phyloP scores from a whole-genome alignment of 1,140 invertebrate genomes.

The Adelges cooleyi region DNA sequence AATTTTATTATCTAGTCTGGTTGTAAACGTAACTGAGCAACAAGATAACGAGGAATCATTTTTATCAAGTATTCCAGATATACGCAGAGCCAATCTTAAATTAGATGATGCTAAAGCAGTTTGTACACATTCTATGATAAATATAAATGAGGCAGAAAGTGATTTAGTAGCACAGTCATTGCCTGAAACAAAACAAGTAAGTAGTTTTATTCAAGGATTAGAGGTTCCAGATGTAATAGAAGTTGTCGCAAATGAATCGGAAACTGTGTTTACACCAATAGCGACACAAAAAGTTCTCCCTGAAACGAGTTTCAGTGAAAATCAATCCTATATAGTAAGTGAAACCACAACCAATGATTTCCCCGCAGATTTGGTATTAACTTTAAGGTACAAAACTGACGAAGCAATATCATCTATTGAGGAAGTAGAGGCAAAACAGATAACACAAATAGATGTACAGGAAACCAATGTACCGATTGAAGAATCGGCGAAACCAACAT shows the following conservation, averaged over 20 bases:
- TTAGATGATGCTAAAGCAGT: conserved; percentile 46
- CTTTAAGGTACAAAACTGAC: conserved; percentile 45
- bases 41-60: conserved; percentile 49
- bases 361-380: conserved; percentile 43
- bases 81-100: conserved; percentile 44
- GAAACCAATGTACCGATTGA: conserved; percentile 43
- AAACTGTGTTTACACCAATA: conserved; percentile 40
- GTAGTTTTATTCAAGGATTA: conserved; percentile 42
- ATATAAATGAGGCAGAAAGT: conserved; percentile 48
- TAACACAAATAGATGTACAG: conserved; percentile 43
- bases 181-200: conserved; percentile 42
- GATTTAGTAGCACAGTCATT: conserved; percentile 39
- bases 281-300: conserved; percentile 42
- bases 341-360: conserved; percentile 45
- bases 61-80: conserved; percentile 38
- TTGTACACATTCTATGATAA: conserved; percentile 44
- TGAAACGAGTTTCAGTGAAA: conserved; percentile 41
- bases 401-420: conserved; percentile 41
- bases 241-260: conserved; percentile 46
- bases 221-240: conserved; percentile 42
- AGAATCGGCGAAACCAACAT: conserved; percentile 36
- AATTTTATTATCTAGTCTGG: conserved; percentile 47
- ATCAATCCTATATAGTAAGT: conserved; percentile 45
- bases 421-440: conserved; percentile 45
- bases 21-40: conserved; percentile 45